Evolutionary conservation across 1,140 invertebrate genomes (phyloP).

Genomic region (Tetragonula clypearis): DNA sequence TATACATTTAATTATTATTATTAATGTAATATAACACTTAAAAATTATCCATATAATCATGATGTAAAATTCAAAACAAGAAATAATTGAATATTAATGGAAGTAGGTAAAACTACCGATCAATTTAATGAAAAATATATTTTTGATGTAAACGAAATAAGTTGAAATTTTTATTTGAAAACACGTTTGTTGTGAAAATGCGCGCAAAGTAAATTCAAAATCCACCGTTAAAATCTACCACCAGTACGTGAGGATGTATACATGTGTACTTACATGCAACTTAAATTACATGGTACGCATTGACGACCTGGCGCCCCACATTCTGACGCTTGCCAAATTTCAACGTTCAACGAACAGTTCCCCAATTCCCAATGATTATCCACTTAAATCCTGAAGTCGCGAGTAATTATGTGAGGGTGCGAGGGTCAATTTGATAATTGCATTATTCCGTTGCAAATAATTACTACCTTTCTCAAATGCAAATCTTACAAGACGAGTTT

Average conservation of each 20-base stretch:
- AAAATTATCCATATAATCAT: too few species aligned
- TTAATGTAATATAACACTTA: too few species aligned
- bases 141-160: neutral
- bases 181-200: constrained; percentile 3
- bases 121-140: too few species aligned
- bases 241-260: constrained; percentile 41
- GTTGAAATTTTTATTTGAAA: neutral
- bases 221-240: constrained; percentile 49
- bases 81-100: too few species aligned
- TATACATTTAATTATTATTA: too few species aligned
- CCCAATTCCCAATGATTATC: constrained; percentile 75
- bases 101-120: too few species aligned
- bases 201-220: constrained; percentile 17
- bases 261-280: constrained; percentile 48
- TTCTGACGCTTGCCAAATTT: constrained; percentile 72
- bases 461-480: constrained; percentile 75
- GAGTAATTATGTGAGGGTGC: constrained; percentile 72
- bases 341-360: constrained; percentile 53
- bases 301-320: constrained; percentile 67
- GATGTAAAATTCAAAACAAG: too few species aligned
- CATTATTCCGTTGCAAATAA: constrained; percentile 74
- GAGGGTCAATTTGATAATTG: constrained; percentile 78
- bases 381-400: constrained; percentile 74
- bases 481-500: constrained; percentile 52
- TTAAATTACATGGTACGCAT: constrained; percentile 70